Evolutionary conservation across 2,888 invertebrate genomes (phyloP), one percentile per base, ranked within the genome.

Genomic region (Andrena trimmerana): DNA sequence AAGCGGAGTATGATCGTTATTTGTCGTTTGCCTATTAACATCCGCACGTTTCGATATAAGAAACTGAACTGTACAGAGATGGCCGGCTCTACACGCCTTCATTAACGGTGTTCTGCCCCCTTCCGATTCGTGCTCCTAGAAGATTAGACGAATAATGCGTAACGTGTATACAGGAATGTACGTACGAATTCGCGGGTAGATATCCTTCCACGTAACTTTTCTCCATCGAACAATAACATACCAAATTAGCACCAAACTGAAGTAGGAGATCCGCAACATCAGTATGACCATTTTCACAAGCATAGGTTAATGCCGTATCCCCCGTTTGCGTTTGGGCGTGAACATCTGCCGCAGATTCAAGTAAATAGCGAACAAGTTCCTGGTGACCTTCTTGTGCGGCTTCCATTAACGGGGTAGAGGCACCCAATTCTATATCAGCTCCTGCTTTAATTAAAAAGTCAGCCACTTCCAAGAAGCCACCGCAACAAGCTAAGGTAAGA

Each of bases 221-320:
- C 0, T 62, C 7, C 57, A 83, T 27, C 48, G 62, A 54, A 65
- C 42, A 42, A 42, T 5, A 16, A 91, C 95, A 91, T 92, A 96
- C 96, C 92, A 99, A 95, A 94, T 98, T 97, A 72, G 99, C 99
- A 88, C 98, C 98, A 93, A 97, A 97, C 87, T 98, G 97, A 86
- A 99, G 95, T 78, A 99, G 95, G 82, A 98, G 96, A 94, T 99
- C 98, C 29, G 98, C 98, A 31, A 99, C 99, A 95, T 99, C 99
- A 0, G 99, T 99, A 95, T 99, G 99, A 0, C 99, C 99, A 95
- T 99, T 99, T 95, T 99, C 99, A 95, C 99, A 99, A 72, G 99
- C 99, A 95, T 99, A 99, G 77, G 99, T 99, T 81, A 99, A 95
- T 72, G 99, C 99, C 79, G 99, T 99, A 94, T 99, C 99, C 81